Evolutionary conservation across 2,113 vertebrate genomes (phyloP).

Genomic region (Ptychochromis oligacanthus): DNA sequence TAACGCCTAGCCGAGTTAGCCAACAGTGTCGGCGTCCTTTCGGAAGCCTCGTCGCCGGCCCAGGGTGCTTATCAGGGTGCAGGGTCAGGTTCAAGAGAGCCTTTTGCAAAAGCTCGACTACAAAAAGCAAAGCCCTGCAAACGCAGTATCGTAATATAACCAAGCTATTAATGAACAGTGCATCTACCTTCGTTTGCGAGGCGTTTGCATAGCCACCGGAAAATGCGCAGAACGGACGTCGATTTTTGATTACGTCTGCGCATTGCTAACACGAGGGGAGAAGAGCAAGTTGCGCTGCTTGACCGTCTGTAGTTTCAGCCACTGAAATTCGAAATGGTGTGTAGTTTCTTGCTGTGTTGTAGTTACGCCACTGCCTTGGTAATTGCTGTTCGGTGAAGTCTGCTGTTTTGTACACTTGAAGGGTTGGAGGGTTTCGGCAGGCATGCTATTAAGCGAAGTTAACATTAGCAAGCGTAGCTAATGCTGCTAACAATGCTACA

Average conservation of each 20-base stretch:
- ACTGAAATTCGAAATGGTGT: constrained; percentile 63
- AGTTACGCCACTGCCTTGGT: accelerated
- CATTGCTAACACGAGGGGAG: constrained; percentile 56
- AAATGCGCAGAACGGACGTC: constrained; percentile 61
- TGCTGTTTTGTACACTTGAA: accelerated
- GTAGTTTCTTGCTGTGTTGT: background rate
- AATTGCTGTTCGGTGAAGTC: accelerated
- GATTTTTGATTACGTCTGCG: constrained; percentile 54
- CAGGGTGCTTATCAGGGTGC: background rate
- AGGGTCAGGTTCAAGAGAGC: background rate
- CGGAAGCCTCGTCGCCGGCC: background rate
- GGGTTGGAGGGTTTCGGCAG: background rate
- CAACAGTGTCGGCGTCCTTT: constrained; percentile 44
- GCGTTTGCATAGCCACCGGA: constrained; percentile 66
- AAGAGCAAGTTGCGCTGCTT: background rate
- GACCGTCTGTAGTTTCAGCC: background rate
- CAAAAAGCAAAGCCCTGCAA: background rate
- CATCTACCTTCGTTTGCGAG: constrained; percentile 53
- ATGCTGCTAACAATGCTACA: background rate
- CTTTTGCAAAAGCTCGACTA: background rate
- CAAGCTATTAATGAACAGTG: background rate
- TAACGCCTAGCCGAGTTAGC: constrained; percentile 54
- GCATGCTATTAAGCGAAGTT: background rate
- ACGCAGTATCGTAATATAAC: background rate
- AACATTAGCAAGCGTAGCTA: constrained; percentile 5